phyloP scores from a whole-genome alignment of 2,113 vertebrate genomes.

The Rhinolophus ferrumequinum region DNA sequence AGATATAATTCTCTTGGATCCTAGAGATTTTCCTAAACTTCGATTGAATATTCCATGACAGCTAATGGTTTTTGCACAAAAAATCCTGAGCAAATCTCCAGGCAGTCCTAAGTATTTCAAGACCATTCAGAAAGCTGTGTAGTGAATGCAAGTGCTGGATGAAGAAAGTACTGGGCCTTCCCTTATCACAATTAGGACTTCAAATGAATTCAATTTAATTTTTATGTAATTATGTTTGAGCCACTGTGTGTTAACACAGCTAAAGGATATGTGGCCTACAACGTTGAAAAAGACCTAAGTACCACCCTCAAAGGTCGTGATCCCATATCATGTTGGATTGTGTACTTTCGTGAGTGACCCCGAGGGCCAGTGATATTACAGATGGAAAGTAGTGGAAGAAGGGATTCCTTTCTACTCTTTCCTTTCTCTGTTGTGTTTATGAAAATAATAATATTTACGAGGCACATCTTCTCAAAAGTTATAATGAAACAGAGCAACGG shows the following conservation, averaged over 20 bases:
- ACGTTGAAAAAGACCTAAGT: not conserved
- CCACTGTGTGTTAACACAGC: not conserved
- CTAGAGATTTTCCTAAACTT: conserved; percentile 28
- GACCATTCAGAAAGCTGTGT: not conserved
- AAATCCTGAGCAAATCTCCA: not conserved
- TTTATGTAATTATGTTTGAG: not conserved
- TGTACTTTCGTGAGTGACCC: not conserved
- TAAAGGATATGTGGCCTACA: not conserved
- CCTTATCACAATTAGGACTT: not conserved
- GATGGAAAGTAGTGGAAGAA: not conserved
- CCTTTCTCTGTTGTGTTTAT: not conserved
- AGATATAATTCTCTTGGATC: not conserved
- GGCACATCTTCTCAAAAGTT: not conserved
- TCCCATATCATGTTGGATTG: not conserved
- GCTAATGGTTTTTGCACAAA: not conserved
- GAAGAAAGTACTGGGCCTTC: not conserved
- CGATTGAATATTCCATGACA: not conserved
- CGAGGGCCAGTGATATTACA: not conserved
- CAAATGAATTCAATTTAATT: not conserved
- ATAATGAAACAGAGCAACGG: not conserved
- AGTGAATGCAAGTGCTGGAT: not conserved
- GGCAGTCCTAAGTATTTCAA: not conserved
- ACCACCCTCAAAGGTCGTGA: not conserved
- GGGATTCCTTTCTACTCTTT: not conserved
- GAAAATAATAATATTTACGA: not conserved